Evolutionary conservation across 2,113 vertebrate genomes (phyloP).

Genomic region (Eleginops maclovinus): DNA sequence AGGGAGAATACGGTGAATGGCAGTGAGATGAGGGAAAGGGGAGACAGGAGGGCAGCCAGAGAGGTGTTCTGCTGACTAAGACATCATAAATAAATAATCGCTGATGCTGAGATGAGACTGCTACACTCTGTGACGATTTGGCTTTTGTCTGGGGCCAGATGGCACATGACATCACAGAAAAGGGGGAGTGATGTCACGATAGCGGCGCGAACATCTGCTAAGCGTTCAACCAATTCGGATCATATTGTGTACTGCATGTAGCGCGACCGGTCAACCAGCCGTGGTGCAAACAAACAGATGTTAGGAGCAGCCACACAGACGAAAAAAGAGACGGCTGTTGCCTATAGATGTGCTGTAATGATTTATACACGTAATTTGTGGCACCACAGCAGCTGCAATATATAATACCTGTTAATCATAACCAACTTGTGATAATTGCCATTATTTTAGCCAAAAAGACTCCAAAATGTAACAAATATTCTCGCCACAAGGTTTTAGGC

Average conservation of each 20-base stretch:
- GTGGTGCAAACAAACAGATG: constrained; percentile 30
- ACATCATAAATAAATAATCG: constrained; percentile 11
- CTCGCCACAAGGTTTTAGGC: not conserved
- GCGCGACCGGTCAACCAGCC: constrained; percentile 36
- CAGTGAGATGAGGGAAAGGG: not conserved
- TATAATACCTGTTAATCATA: not conserved
- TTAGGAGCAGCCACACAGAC: not conserved
- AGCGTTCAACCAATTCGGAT: constrained; percentile 11
- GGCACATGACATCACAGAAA: constrained; percentile 62
- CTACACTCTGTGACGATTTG: constrained; percentile 10
- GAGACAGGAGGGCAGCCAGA: not conserved
- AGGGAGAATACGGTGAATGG: not conserved
- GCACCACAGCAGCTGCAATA: not conserved
- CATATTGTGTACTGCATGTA: constrained; percentile 33
- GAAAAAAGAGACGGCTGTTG: not conserved
- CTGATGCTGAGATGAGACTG: constrained; percentile 16
- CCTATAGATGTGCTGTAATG: not conserved
- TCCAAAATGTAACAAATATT: too few species aligned
- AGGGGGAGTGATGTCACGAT: constrained; percentile 63
- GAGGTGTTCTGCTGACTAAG: constrained; percentile 14
- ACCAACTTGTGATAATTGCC: too few species aligned
- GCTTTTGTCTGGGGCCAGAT: constrained; percentile 55
- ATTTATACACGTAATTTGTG: not conserved
- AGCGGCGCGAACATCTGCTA: constrained; percentile 63
- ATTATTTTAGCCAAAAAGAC: too few species aligned